Percentiles rank a stretch among this genome's conserved stretches.
Conservation (phyloP, 2,888 invertebrate species). For the Heliconius aoede region DNA sequence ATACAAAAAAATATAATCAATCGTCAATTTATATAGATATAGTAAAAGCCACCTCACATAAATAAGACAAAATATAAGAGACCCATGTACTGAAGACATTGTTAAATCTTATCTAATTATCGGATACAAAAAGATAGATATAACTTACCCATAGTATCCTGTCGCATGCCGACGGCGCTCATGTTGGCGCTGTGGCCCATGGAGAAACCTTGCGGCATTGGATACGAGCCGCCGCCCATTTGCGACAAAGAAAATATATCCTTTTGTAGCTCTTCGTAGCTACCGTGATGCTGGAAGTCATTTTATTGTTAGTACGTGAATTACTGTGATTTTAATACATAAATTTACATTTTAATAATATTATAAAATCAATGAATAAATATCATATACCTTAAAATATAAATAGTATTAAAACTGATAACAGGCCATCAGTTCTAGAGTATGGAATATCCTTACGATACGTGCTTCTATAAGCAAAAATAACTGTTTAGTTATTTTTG, state of each 20-base stretch:
- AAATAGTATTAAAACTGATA: too few species aligned
- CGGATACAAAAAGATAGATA: neutral
- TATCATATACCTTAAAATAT: too few species aligned
- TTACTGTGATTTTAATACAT: too few species aligned
- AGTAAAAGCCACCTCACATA: too few species aligned
- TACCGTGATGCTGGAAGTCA: conserved; percentile 72
- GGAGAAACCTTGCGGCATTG: conserved; percentile 97
- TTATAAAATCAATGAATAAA: too few species aligned
- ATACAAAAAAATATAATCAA: too few species aligned
- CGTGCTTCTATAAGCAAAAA: too few species aligned
- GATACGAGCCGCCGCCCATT: conserved; percentile 96
- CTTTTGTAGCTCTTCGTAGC: conserved; percentile 79
- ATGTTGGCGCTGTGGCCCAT: conserved; percentile 97
- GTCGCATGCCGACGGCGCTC: conserved; percentile 94
- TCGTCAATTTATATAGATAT: too few species aligned
- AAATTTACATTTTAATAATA: too few species aligned
- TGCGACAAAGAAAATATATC: conserved; percentile 85
- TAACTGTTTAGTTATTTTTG: neutral
- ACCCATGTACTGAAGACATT: neutral
- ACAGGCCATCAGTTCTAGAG: too few species aligned
- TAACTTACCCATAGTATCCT: conserved; percentile 78
- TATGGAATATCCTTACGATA: neutral
- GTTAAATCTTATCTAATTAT: neutral
- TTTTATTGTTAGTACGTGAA: neutral
- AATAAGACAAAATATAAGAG: too few species aligned